Conservation (phyloP, 2,888 invertebrate species). For the Agrochola circellaris region DNA sequence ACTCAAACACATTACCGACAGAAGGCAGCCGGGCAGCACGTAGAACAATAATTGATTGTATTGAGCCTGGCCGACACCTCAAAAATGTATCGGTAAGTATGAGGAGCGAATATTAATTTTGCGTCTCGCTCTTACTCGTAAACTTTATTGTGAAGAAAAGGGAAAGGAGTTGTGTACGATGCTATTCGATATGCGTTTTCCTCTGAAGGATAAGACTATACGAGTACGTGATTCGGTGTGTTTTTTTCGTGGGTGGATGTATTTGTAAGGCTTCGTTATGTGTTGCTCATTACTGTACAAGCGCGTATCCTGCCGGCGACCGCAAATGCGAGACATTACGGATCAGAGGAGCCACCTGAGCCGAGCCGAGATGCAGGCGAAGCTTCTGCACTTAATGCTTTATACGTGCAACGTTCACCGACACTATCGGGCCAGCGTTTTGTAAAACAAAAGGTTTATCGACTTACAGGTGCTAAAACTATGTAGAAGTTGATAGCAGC, state of each 20-base stretch:
- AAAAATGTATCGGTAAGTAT: constrained; percentile 81
- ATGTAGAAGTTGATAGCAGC: constrained; percentile 17
- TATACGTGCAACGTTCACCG: constrained; percentile 81
- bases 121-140: constrained; percentile 74
- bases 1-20: constrained; percentile 84
- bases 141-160: constrained; percentile 69
- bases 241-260: constrained; percentile 90
- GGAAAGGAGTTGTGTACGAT: constrained; percentile 75
- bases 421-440: constrained; percentile 64
- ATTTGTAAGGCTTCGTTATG: constrained; percentile 90
- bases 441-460: constrained; percentile 72
- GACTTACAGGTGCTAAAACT: constrained; percentile 54
- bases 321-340: constrained; percentile 89
- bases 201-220: constrained; percentile 88
- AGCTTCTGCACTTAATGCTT: constrained; percentile 76
- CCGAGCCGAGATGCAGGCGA: constrained; percentile 78
- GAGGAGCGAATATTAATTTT: constrained; percentile 80
- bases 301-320: constrained; percentile 89
- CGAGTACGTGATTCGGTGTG: constrained; percentile 89
- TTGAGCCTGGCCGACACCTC: constrained; percentile 85
- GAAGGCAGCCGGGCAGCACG: constrained; percentile 86
- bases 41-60: constrained; percentile 90
- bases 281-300: constrained; percentile 90
- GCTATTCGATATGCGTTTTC: constrained; percentile 90
- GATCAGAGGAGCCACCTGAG: constrained; percentile 82